These are phyloP conservation scores for Tetramorium alpestre DNA, from an alignment of 1,140 invertebrate species.

Conservation along the genomic window DNA sequence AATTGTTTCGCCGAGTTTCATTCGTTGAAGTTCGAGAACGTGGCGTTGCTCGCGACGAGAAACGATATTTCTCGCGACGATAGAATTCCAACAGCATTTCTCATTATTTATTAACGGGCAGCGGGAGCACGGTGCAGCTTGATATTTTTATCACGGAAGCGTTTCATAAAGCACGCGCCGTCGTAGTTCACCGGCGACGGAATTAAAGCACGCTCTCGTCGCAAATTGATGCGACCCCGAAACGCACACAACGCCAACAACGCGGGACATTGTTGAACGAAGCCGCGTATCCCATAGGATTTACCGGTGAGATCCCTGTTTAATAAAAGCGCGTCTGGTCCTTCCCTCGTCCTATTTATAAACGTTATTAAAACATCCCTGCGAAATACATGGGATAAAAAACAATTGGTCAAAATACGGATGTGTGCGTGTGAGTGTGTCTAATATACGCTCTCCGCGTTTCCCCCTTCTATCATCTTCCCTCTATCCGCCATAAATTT, in stretches of 20 bases:
- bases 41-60: slow-evolving; percentile 4
- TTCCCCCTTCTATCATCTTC: not conserved
- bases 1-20: slow-evolving; percentile 13
- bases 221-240: slow-evolving; percentile 48
- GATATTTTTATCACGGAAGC: slow-evolving; percentile 49
- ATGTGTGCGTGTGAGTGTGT: not conserved
- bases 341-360: slow-evolving; percentile 40
- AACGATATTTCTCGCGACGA: slow-evolving; percentile 37
- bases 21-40: slow-evolving; percentile 23
- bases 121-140: not conserved
- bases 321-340: slow-evolving; percentile 30
- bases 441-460: not conserved
- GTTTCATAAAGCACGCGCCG: slow-evolving; percentile 51
- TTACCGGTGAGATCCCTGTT: slow-evolving; percentile 35
- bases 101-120: slow-evolving; percentile 55
- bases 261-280: slow-evolving; percentile 30
- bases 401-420: not conserved
- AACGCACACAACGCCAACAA: slow-evolving; percentile 12
- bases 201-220: slow-evolving; percentile 57
- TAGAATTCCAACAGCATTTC: slow-evolving; percentile 12
- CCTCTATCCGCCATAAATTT: not conserved
- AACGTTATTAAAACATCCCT: slow-evolving; percentile 52
- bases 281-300: slow-evolving; percentile 34
- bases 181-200: slow-evolving; percentile 25
- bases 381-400: slow-evolving; percentile 7